phyloP scores from a whole-genome alignment of 2,113 vertebrate genomes.

The Gymnogyps californianus region DNA sequence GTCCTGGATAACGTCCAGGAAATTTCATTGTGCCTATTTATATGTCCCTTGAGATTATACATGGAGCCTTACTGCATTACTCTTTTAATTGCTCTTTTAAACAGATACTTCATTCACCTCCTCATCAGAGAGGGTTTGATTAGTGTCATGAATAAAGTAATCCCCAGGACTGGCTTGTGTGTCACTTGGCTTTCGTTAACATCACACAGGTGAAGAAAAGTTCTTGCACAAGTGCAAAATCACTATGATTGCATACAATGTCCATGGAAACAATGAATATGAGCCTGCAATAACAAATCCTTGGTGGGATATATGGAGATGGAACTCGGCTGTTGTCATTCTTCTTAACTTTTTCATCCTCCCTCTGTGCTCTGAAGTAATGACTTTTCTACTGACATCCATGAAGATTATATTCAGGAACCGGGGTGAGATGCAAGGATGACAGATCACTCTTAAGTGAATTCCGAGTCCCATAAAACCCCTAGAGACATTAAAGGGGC shows the following conservation, averaged over 20 bases:
- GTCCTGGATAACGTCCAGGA: neutral
- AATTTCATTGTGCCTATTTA: slow-evolving; percentile 42
- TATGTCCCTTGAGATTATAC: neutral
- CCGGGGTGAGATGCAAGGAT: neutral
- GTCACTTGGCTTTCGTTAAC: neutral
- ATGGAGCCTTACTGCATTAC: neutral
- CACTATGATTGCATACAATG: neutral
- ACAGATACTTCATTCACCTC: neutral
- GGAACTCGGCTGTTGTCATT: neutral
- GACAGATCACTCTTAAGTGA: neutral
- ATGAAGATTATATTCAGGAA: neutral
- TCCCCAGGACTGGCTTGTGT: neutral
- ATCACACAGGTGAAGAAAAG: neutral
- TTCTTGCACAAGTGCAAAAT: neutral
- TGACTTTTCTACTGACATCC: neutral
- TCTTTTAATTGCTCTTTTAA: neutral
- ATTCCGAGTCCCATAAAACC: neutral
- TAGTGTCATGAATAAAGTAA: neutral
- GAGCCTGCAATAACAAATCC: neutral
- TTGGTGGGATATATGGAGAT: neutral
- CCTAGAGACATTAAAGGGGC: neutral
- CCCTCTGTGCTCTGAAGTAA: neutral
- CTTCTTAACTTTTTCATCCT: neutral
- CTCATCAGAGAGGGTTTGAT: neutral
- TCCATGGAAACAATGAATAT: rapidly evolving